Evolutionary conservation across 2,797 vertebrate genomes (phyloP), one percentile per base, ranked within the genome.

Genomic region (Hoplostethus atlanticus): DNA sequence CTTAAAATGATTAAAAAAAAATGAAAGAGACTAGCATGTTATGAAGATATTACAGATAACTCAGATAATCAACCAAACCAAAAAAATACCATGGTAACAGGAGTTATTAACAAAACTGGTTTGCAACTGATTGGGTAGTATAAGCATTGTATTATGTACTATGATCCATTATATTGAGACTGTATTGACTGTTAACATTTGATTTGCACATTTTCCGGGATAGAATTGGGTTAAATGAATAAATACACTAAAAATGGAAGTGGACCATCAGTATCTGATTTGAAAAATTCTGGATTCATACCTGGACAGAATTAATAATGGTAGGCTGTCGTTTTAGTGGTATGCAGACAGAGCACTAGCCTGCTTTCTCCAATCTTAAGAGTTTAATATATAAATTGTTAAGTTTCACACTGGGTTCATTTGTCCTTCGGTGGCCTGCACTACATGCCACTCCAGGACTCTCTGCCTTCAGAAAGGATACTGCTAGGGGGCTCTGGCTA

Each of bases 361-460:
- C 69, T 51, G 61, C 30, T 30, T 71, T 53, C 71, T 69, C 38
- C 58, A 55, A 63, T 71, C 15, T 47, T 6, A 34, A 1, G 28
- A 36, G 0, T 36, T 36, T 6, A 36, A 36, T 36, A 36, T 36
- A 3, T 28, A 28, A 28, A 28, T 28, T 46, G 16, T 64, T 51
- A 53, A 31, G 74, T 64, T 77, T 77, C 73, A 80, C 77, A 73
- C 80, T 68, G 63, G 25, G 70, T 77, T 81, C 70, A 77, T 86
- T 81, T 89, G 57, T 63, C 74, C 64, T 51, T 34, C 80, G 79
- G 64, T 76, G 61, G 63, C 68, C 65, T 84, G 58, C 69, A 59
- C 66, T 76, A 47, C 47, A 38, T 53, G 34, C 54, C 66, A 60
- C 69, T 42, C 50, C 61, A 69, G 60, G 74, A 68, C 17, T 28